Evolutionary conservation across 2,797 vertebrate genomes (phyloP).

Genomic region (Anomalospiza imberbis): DNA sequence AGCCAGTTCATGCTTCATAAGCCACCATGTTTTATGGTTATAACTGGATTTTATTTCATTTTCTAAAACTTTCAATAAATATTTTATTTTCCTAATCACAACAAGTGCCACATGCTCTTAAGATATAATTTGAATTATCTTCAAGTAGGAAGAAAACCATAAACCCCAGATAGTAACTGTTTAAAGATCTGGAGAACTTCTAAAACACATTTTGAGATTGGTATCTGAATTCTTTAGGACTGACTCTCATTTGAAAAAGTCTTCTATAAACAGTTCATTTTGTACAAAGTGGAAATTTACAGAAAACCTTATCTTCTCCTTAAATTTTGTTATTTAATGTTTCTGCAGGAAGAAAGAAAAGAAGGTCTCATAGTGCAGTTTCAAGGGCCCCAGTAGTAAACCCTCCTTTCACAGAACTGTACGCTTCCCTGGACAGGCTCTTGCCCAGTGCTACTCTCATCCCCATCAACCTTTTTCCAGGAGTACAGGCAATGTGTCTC

Average conservation of each 20-base stretch:
- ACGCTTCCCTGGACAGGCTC: not conserved
- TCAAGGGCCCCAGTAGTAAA: not conserved
- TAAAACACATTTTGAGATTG: not conserved
- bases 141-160: not conserved
- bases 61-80: not conserved
- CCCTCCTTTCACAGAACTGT: not conserved
- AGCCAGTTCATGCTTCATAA: not conserved
- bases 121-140: not conserved
- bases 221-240: not conserved
- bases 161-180: not conserved
- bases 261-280: not conserved
- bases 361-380: not conserved
- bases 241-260: not conserved
- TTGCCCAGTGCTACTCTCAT: not conserved
- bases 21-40: not conserved
- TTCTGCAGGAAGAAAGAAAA: not conserved
- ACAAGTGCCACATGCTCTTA: not conserved
- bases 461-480: not conserved
- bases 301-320: not conserved
- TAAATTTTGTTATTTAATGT: not conserved
- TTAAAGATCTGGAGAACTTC: not conserved
- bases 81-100: not conserved
- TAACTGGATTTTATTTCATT: not conserved
- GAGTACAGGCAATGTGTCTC: not conserved
- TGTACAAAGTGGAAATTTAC: not conserved